Conservation (phyloP, 2,888 invertebrate genomes). For the Arctia plantaginis region DNA sequence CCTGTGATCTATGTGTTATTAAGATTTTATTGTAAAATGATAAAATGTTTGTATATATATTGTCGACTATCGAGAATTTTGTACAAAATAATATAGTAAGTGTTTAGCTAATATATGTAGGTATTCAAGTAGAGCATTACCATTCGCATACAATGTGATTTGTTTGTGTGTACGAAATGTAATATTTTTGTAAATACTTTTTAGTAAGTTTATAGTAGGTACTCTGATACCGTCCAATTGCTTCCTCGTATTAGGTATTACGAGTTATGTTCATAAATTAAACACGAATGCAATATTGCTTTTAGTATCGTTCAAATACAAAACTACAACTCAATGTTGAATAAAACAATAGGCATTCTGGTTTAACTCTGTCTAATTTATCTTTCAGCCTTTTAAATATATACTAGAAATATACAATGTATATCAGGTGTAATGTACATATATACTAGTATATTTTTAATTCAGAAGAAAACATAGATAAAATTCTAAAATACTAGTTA, state of each 20-base stretch:
- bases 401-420: slow-evolving; percentile 20
- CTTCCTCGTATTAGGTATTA: slow-evolving; percentile 32
- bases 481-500: neutral
- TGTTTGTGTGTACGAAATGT: slow-evolving; percentile 57
- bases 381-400: slow-evolving; percentile 27
- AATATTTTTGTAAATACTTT: slow-evolving; percentile 49
- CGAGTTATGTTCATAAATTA: slow-evolving; percentile 46
- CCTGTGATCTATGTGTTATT: slow-evolving; percentile 84
- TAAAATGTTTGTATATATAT: slow-evolving; percentile 56
- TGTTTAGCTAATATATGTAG: slow-evolving; percentile 15
- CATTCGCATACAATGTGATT: slow-evolving; percentile 63
- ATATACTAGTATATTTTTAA: neutral
- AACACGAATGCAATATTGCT: slow-evolving; percentile 49
- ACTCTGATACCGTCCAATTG: slow-evolving; percentile 45
- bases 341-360: slow-evolving; percentile 52
- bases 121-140: slow-evolving; percentile 54
- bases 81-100: slow-evolving; percentile 55
- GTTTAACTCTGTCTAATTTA: slow-evolving; percentile 49
- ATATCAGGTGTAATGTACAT: neutral
- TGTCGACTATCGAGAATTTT: slow-evolving; percentile 42
- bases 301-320: slow-evolving; percentile 42
- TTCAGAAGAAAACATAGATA: no score
- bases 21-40: slow-evolving; percentile 65
- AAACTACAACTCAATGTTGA: slow-evolving; percentile 44
- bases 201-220: slow-evolving; percentile 27